These are phyloP conservation scores for Corythoichthys haematopterus DNA, from an alignment of 2,113 vertebrate genomes.

Conservation along the genomic window DNA sequence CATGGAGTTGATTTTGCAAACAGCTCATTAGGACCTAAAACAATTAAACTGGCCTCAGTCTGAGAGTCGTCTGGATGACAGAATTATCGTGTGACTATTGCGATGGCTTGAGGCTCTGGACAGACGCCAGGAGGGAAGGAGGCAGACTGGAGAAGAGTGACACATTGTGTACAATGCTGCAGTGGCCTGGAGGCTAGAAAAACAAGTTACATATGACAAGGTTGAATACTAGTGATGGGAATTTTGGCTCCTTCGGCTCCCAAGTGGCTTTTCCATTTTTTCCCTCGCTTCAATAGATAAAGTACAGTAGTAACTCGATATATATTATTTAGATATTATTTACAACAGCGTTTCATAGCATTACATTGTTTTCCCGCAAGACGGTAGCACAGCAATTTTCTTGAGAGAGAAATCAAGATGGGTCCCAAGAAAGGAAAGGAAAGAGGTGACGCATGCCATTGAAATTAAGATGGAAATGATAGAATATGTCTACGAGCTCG, in stretches of 20 bases:
- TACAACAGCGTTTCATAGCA: too few species aligned
- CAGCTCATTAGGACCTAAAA: slow-evolving; percentile 52
- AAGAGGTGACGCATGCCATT: too few species aligned
- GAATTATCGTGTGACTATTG: slow-evolving; percentile 52
- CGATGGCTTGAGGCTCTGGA: slow-evolving; percentile 41
- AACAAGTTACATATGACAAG: slow-evolving; percentile 51
- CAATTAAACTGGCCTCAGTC: slow-evolving; percentile 33
- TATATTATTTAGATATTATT: too few species aligned
- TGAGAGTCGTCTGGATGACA: slow-evolving; percentile 40
- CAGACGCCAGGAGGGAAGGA: slow-evolving; percentile 48
- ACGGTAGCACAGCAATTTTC: too few species aligned
- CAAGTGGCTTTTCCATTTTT: background rate
- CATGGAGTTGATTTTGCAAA: slow-evolving; percentile 38
- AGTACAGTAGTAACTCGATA: too few species aligned
- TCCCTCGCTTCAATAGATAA: background rate
- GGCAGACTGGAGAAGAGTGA: slow-evolving; percentile 36
- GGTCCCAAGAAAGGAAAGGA: too few species aligned
- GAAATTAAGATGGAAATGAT: too few species aligned
- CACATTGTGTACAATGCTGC: slow-evolving; percentile 47
- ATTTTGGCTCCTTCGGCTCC: background rate
- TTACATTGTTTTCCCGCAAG: too few species aligned
- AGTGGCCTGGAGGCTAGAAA: slow-evolving; percentile 50
- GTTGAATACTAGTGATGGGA: slow-evolving; percentile 37
- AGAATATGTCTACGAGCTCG: too few species aligned
- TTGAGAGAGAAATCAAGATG: too few species aligned